phyloP scores from a whole-genome alignment of 2,797 vertebrate species.

The Muscicapa comitata region DNA sequence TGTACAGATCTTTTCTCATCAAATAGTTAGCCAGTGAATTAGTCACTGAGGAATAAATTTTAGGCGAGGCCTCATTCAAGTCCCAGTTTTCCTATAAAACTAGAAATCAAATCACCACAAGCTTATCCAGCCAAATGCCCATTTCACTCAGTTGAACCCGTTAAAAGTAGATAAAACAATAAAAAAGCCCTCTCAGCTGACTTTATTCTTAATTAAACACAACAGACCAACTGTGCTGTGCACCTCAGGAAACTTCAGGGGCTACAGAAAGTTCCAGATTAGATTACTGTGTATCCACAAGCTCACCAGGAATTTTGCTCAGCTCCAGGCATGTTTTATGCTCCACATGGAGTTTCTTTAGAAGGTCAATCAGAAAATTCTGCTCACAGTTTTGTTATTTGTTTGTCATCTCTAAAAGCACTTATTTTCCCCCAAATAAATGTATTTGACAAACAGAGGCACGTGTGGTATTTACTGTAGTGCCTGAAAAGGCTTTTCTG shows the following conservation, averaged over 20 bases:
- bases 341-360: neutral
- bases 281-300: neutral
- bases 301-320: neutral
- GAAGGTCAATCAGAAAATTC: neutral
- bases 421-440: neutral
- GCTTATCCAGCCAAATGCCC: neutral
- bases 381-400: neutral
- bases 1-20: neutral
- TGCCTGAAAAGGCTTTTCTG: neutral
- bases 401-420: neutral
- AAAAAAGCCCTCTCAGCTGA: neutral
- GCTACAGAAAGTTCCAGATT: neutral
- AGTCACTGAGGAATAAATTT: neutral
- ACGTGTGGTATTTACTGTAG: neutral
- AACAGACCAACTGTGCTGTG: neutral
- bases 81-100: neutral
- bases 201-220: neutral
- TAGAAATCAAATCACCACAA: neutral
- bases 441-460: neutral
- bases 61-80: rapidly evolving
- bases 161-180: neutral
- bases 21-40: neutral
- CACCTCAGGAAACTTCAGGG: neutral
- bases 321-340: neutral
- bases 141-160: neutral